These are phyloP conservation scores for Riptortus pedestris DNA, from an alignment of 1,140 invertebrate genomes.

Conservation along the genomic window DNA sequence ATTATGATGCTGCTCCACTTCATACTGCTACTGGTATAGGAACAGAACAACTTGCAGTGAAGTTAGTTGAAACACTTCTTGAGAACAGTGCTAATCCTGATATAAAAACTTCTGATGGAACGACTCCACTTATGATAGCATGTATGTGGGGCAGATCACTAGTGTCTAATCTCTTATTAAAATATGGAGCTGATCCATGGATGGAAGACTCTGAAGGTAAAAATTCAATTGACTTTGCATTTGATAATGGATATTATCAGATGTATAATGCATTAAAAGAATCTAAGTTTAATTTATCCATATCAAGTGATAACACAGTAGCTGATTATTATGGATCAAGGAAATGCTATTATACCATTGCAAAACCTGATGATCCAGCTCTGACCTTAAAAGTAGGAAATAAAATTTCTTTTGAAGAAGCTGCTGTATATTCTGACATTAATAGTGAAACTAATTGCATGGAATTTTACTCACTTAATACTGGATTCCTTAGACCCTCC, in stretches of 20 bases:
- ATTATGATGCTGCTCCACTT: slow-evolving; percentile 8
- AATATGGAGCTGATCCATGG: slow-evolving; percentile 9
- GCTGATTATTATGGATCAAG: background rate
- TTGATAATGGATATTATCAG: background rate
- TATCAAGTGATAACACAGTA: background rate
- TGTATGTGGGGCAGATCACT: slow-evolving; percentile 7
- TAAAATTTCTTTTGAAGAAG: background rate
- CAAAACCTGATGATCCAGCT: background rate
- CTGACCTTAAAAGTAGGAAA: too few species aligned
- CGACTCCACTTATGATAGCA: slow-evolving; percentile 11
- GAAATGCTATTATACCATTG: background rate
- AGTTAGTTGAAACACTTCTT: background rate
- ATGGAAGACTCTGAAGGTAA: slow-evolving; percentile 3
- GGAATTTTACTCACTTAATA: background rate
- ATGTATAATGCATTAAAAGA: background rate
- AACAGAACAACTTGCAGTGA: slow-evolving; percentile 9
- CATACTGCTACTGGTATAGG: slow-evolving; percentile 17
- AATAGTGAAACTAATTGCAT: background rate
- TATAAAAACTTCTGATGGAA: slow-evolving; percentile 16
- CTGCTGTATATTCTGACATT: background rate
- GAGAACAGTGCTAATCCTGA: slow-evolving; percentile 12
- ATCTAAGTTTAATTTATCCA: background rate
- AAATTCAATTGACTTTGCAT: slow-evolving; percentile 14
- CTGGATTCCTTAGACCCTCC: too few species aligned
- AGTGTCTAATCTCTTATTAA: slow-evolving; percentile 10